Evolutionary conservation across 2,888 invertebrate genomes (phyloP).

Genomic region (Auanema sp.): DNA sequence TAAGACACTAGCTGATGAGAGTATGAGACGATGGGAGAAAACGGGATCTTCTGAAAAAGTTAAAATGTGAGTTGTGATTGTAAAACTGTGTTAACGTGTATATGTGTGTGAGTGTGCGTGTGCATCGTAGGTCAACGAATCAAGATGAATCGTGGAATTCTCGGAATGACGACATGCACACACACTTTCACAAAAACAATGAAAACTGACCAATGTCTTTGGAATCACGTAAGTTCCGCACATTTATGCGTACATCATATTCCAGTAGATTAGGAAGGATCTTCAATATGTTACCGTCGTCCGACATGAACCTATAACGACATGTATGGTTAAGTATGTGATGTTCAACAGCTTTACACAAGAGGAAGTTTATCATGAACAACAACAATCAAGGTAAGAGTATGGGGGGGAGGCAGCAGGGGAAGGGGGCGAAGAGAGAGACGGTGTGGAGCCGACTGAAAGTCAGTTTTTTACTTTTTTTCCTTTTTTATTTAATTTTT

Average conservation of each 20-base stretch:
- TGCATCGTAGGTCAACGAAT: too few relatives aligned
- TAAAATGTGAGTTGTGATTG: constrained; percentile 5
- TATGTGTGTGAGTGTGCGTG: neutral
- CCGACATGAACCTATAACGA: too few relatives aligned
- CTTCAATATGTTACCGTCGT: too few relatives aligned
- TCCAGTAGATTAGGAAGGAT: constrained; percentile 6
- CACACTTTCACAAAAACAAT: neutral
- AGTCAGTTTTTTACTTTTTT: too few relatives aligned
- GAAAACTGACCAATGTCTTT: constrained; percentile 13
- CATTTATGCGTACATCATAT: constrained; percentile 21
- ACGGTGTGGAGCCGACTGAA: too few relatives aligned
- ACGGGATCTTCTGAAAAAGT: constrained; percentile 42
- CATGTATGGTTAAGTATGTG: too few relatives aligned
- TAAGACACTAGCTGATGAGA: constrained; percentile 38
- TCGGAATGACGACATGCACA: neutral
- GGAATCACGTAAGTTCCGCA: constrained; percentile 17
- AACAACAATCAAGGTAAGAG: too few relatives aligned
- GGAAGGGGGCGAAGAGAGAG: too few relatives aligned
- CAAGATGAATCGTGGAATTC: neutral
- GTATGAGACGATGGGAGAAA: constrained; percentile 44
- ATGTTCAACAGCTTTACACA: too few relatives aligned
- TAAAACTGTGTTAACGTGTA: constrained; percentile 9
- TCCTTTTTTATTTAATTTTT: too few relatives aligned
- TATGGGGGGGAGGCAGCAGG: too few relatives aligned
- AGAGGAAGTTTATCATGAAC: too few relatives aligned